These are phyloP conservation scores for Drosophila formosana DNA, from an alignment of 2,888 invertebrate genomes.

Conservation along the genomic window DNA sequence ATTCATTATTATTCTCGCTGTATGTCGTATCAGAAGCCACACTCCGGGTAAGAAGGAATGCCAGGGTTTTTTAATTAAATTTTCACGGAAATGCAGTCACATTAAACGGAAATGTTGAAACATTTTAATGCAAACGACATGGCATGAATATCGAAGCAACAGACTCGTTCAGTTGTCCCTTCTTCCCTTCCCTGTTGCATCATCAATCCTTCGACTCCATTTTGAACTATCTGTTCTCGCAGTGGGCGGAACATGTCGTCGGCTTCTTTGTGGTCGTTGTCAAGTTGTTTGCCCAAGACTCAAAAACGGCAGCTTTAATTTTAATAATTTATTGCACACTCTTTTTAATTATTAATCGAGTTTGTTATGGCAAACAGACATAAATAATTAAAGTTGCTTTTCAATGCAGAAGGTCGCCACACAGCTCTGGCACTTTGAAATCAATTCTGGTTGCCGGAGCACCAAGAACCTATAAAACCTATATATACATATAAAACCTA, in stretches of 20 bases:
- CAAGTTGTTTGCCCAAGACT: neutral
- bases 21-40: conserved; percentile 30
- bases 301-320: conserved; percentile 2
- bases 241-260: neutral
- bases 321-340: neutral
- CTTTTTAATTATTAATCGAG: conserved; percentile 10
- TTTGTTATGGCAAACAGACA: neutral
- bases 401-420: neutral
- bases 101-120: conserved; percentile 78
- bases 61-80: conserved; percentile 80
- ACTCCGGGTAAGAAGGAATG: conserved; percentile 54
- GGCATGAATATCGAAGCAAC: conserved; percentile 13
- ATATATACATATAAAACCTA: neutral
- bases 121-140: conserved; percentile 59
- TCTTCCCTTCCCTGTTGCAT: neutral
- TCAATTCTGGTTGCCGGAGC: neutral
- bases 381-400: conserved; percentile 2
- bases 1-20: conserved; percentile 59
- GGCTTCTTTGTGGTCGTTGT: neutral
- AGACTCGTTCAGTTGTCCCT: conserved; percentile 4
- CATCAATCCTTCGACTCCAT: neutral
- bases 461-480: neutral
- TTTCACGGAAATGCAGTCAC: conserved; percentile 74
- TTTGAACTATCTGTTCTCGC: conserved; percentile 1
- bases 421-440: neutral